Evolutionary conservation across 2,888 invertebrate genomes (phyloP).

Genomic region (Tyria jacobaeae): DNA sequence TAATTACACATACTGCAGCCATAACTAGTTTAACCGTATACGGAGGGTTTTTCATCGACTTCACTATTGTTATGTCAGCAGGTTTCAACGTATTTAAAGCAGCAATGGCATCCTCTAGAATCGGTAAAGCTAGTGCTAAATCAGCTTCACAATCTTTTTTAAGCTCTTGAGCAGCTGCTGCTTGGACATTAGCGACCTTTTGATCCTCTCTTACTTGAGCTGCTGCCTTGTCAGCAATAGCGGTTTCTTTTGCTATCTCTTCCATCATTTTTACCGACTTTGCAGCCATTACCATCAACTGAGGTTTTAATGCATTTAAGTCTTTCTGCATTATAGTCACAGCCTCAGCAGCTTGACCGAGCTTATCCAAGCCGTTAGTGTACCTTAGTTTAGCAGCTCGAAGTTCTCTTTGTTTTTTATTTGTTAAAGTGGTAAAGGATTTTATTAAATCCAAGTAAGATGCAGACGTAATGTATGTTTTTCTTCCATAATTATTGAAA

Average conservation of each 20-base stretch:
- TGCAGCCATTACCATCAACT: conserved; percentile 90
- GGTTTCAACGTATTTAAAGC: conserved; percentile 95
- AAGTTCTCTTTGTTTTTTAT: conserved; percentile 90
- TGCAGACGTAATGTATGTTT: conserved; percentile 94
- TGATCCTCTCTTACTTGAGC: conserved; percentile 94
- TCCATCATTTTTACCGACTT: conserved; percentile 92
- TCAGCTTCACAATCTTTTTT: conserved; percentile 97
- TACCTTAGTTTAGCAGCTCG: conserved; percentile 91
- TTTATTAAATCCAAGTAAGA: conserved; percentile 94
- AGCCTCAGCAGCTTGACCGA: conserved; percentile 92
- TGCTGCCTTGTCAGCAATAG: conserved; percentile 92
- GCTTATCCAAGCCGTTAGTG: conserved; percentile 91
- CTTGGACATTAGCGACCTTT: conserved; percentile 94
- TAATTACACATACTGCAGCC: conserved; percentile 96
- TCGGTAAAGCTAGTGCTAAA: conserved; percentile 94
- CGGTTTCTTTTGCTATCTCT: conserved; percentile 91
- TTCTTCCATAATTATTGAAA: conserved; percentile 88
- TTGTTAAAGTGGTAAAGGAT: conserved; percentile 91
- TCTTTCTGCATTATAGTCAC: conserved; percentile 92
- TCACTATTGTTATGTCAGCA: conserved; percentile 93
- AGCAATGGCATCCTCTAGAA: conserved; percentile 90
- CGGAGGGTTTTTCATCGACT: conserved; percentile 96
- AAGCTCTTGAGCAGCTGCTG: conserved; percentile 92
- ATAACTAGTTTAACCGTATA: conserved; percentile 93
- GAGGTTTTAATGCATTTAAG: conserved; percentile 90